A percentile compares a stretch with the other conserved stretches of the same genome.
Evolutionary conservation across 2,888 invertebrate genomes (phyloP).

Genomic region (Acleris cristana): DNA sequence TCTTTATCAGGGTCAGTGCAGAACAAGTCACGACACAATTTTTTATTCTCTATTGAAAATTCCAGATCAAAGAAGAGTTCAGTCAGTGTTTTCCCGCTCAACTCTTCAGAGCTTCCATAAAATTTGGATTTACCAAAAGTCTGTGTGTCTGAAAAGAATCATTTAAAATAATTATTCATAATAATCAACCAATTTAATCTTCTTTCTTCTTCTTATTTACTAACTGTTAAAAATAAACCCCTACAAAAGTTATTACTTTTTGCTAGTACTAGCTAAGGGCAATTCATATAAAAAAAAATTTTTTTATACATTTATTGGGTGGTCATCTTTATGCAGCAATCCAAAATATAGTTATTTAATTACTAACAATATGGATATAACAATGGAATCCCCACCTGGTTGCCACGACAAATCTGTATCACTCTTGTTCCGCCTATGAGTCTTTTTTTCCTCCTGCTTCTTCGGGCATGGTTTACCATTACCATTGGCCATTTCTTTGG

Average conservation of each 20-base stretch:
- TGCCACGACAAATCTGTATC: constrained; percentile 89
- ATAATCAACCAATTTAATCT: too few species aligned
- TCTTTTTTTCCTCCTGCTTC: constrained; percentile 75
- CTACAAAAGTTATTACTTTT: too few species aligned
- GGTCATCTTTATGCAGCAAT: too few species aligned
- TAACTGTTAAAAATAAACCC: too few species aligned
- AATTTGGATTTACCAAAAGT: constrained; percentile 85
- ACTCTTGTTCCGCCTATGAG: constrained; percentile 88
- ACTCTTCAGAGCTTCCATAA: constrained; percentile 79
- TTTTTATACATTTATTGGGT: too few species aligned
- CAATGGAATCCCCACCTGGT: constrained; percentile 64
- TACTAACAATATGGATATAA: background rate
- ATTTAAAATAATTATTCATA: background rate
- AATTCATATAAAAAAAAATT: too few species aligned
- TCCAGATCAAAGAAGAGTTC: constrained; percentile 95
- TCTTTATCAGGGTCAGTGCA: constrained; percentile 88
- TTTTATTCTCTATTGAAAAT: constrained; percentile 92
- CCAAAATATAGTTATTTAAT: too few species aligned
- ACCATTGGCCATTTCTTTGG: constrained; percentile 72
- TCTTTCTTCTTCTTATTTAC: too few species aligned
- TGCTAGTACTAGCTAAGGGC: too few species aligned
- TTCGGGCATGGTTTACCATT: constrained; percentile 70
- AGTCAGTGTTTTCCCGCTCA: constrained; percentile 66
- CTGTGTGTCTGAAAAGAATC: constrained; percentile 64
- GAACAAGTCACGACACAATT: constrained; percentile 90